A percentile compares a stretch with the other conserved stretches of the same genome.
These are phyloP conservation scores for Pseudochaenichthys georgianus DNA, from an alignment of 2,797 vertebrate species.

Conservation along the genomic window DNA sequence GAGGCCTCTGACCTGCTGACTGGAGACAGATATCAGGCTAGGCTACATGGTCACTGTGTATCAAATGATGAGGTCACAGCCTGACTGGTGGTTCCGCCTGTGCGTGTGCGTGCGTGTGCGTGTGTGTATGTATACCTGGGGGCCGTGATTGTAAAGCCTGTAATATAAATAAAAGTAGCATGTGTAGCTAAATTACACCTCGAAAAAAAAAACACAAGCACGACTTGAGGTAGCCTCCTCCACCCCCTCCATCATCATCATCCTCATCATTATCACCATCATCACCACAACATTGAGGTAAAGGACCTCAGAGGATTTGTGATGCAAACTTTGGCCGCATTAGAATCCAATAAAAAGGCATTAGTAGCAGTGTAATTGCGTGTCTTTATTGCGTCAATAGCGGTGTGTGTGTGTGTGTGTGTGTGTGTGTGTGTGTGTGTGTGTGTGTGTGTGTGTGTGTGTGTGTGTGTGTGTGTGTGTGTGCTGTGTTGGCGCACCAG, in stretches of 20 bases:
- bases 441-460: slow-evolving; percentile 34
- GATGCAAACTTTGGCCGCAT: slow-evolving; percentile 1
- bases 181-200: slow-evolving; percentile 22
- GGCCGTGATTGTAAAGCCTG: slow-evolving; percentile 10
- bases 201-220: slow-evolving; percentile 32
- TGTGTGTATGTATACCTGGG: background rate
- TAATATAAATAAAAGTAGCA: slow-evolving; percentile 31
- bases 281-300: background rate
- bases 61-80: slow-evolving; percentile 21
- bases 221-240: slow-evolving; percentile 55
- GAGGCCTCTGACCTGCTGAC: slow-evolving; percentile 58
- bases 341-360: background rate
- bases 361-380: slow-evolving; percentile 27
- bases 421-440: slow-evolving; percentile 30
- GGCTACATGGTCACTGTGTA: slow-evolving; percentile 28
- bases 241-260: background rate
- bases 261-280: slow-evolving; percentile 10
- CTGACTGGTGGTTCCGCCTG: background rate
- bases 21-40: slow-evolving; percentile 11
- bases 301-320: background rate
- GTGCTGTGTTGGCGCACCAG: slow-evolving; percentile 56
- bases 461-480: slow-evolving; percentile 26
- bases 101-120: slow-evolving; percentile 11
- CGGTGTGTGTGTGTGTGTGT: slow-evolving; percentile 33
- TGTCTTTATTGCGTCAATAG: slow-evolving; percentile 62